Evolutionary conservation across 2,888 invertebrate species (phyloP).

Genomic region (Hypselothyrea guttata): DNA sequence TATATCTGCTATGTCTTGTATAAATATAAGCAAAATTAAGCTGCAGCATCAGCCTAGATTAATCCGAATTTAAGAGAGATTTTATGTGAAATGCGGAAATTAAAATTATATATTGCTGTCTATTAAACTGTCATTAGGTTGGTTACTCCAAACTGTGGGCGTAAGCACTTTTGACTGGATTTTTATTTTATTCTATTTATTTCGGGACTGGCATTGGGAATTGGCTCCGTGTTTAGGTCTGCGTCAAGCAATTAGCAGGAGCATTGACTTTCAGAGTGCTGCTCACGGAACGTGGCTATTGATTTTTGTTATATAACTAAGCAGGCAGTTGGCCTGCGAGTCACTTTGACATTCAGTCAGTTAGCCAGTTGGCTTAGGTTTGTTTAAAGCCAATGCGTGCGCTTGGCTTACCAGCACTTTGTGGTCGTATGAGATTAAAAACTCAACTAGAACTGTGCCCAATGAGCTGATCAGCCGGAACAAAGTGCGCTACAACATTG

Average conservation of each 20-base stretch:
- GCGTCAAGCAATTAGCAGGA: conserved; percentile 38
- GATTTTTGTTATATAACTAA: conserved; percentile 54
- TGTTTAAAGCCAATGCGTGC: conserved; percentile 51
- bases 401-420: conserved; percentile 35
- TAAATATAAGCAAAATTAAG: conserved; percentile 2
- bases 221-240: conserved; percentile 2
- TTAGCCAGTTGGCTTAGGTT: conserved; percentile 18
- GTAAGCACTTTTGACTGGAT: conserved; percentile 25
- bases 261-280: conserved; percentile 36
- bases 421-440: conserved; percentile 27
- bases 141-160: conserved; percentile 12
- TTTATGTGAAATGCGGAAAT: conserved; percentile 25
- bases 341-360: conserved; percentile 1
- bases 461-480: conserved; percentile 72
- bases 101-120: conserved; percentile 32
- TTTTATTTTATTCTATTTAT: conserved; percentile 30
- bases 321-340: conserved; percentile 9
- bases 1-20: too few relatives aligned
- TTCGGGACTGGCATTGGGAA: conserved; percentile 15
- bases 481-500: conserved; percentile 48
- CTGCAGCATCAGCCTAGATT: too few relatives aligned
- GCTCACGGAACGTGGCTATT: conserved; percentile 49
- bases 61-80: conserved; percentile 1
- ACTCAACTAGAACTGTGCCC: conserved; percentile 45
- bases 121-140: conserved; percentile 48